Base-by-base conservation (phyloP, 2,888 invertebrate genomes). In the Polietes domitor region DNA sequence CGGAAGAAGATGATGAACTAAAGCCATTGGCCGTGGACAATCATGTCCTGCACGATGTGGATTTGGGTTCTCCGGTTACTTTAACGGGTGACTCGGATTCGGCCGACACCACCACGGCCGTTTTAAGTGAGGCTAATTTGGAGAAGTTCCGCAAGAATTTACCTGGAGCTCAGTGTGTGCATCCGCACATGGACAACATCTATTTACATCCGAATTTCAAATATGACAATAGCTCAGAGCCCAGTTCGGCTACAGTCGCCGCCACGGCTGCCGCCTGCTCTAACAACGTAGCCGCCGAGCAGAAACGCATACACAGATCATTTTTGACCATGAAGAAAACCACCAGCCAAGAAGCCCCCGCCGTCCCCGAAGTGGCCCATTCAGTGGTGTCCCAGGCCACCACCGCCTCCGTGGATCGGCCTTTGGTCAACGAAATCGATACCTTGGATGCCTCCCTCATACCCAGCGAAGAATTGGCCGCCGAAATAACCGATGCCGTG, bases 401-500 rank as follows among this genome's bases (percentile, higher is more conserved):
- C 21, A 37, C 75, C 12, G 37, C 83, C 15, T 82, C 79, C 12
- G 73, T 65, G 1, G 87, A 87, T 17, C 82, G 80, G 65, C 70
- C 86, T 2, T 80, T 84, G 26, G 73, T 86, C 2, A 91, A 90
- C 41, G 92, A 92, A 80, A 91, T 92, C 2, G 92, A 92, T 71
- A 88, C 87, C 0, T 83, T 92, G 26, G 89, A 90, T 86, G 90
- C 93, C 0, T 90, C 93, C 0, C 87, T 92, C 17, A 89, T 92
- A 77, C 97, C 97, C 0, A 95, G 94, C 86, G 96, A 96, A 4
- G 97, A 97, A 87, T 92, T 97, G 41, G 94, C 96, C 12, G 94
- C 95, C 84, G 95, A 96, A 88, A 97, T 98, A 87, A 95, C 96
- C 71, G 94, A 96, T 65, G 97, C 97, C 91, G 98, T 98, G 26